Evolutionary conservation across 2,888 invertebrate species (phyloP).

Genomic region (Mylabris sibirica): DNA sequence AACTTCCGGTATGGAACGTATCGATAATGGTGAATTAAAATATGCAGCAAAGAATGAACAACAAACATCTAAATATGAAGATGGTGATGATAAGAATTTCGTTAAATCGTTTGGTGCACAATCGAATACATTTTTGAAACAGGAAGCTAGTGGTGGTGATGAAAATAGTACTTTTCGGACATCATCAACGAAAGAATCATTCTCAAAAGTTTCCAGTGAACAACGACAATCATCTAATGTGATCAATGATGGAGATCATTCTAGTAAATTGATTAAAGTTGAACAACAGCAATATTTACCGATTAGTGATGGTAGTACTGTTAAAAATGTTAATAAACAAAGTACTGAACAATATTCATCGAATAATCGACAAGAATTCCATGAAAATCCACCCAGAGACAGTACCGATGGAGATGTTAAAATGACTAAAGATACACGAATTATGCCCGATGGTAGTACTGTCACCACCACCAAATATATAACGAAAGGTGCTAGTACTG

Average conservation of each 20-base stretch:
- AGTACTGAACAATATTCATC: constrained; percentile 12
- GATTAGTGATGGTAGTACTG: constrained; percentile 29
- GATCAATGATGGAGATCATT: constrained; percentile 50
- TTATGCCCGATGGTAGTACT: constrained; percentile 71
- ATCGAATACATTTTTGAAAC: constrained; percentile 62
- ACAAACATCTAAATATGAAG: constrained; percentile 64
- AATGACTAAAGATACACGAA: constrained; percentile 72
- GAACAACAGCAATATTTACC: not conserved
- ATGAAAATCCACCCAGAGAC: not conserved
- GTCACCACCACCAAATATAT: constrained; percentile 75
- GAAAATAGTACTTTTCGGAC: constrained; percentile 60
- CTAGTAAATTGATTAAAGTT: not conserved
- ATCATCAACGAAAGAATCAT: constrained; percentile 55
- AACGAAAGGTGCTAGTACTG: constrained; percentile 60
- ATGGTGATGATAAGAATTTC: constrained; percentile 66
- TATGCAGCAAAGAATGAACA: constrained; percentile 72
- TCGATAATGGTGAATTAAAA: constrained; percentile 71
- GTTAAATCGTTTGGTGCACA: constrained; percentile 62
- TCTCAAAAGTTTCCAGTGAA: constrained; percentile 55
- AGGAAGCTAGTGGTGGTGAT: constrained; percentile 64
- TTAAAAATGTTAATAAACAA: constrained; percentile 27
- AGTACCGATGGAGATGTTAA: constrained; percentile 55
- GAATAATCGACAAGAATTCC: not conserved
- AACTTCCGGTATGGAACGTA: constrained; percentile 70
- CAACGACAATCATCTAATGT: constrained; percentile 47